Percentiles rank a stretch among this genome's conserved stretches.
Conservation (phyloP, 35 echinoderm and acorn worm species). For the Holothuria glaberrima region DNA sequence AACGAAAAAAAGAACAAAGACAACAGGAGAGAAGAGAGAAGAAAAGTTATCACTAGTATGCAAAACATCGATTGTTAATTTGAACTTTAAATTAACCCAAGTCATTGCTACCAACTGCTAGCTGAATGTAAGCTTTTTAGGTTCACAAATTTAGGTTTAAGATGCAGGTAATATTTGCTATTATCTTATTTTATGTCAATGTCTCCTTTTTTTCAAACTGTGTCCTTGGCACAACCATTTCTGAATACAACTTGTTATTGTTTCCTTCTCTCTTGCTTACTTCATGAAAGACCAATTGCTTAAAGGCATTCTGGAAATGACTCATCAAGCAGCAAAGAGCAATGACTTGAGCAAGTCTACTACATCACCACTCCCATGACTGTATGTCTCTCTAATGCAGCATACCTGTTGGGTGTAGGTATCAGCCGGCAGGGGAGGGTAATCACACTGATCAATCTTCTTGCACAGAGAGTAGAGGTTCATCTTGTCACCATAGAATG, state of each 20-base stretch:
- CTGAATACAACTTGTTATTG: background rate
- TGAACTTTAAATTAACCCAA: background rate
- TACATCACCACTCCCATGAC: slow-evolving; percentile 15
- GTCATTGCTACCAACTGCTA: background rate
- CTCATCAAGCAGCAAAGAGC: background rate
- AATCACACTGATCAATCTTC: slow-evolving; percentile 99
- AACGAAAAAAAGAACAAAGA: slow-evolving; percentile 42
- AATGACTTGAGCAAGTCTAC: slow-evolving; percentile 38
- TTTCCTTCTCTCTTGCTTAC: background rate
- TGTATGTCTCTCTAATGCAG: background rate
- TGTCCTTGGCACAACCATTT: background rate
- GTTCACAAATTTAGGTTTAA: too few species aligned
- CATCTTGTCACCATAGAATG: slow-evolving; percentile 99
- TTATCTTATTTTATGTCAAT: too few species aligned
- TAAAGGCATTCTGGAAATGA: background rate
- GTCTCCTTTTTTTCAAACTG: too few species aligned
- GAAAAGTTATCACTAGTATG: slow-evolving; percentile 62
- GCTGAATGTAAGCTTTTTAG: too few species aligned
- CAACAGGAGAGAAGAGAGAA: slow-evolving; percentile 58
- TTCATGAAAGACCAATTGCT: too few species aligned
- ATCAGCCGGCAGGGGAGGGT: slow-evolving; percentile 95
- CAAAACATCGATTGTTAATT: slow-evolving; percentile 41
- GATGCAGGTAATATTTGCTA: too few species aligned
- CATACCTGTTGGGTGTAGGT: slow-evolving; percentile 94
- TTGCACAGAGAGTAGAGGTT: slow-evolving; percentile 99